These are phyloP conservation scores for Zophobas morio DNA, from an alignment of 1,140 invertebrate species.

Conservation along the genomic window DNA sequence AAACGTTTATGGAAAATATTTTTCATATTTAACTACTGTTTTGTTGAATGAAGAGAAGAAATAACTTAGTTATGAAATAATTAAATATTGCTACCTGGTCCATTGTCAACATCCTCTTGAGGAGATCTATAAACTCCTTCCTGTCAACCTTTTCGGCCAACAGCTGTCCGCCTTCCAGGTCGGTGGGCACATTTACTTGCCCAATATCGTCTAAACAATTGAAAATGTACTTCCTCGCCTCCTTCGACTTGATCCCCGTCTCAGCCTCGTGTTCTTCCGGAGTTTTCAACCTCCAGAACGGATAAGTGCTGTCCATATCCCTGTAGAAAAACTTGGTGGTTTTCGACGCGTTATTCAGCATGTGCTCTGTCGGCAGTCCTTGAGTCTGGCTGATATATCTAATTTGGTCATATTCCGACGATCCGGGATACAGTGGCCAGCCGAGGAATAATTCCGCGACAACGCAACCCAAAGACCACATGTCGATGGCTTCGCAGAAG, in stretches of 20 bases:
- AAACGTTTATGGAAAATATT: conserved; percentile 3
- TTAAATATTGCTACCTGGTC: conserved; percentile 87
- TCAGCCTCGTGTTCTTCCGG: conserved; percentile 98
- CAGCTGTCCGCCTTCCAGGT: conserved; percentile 95
- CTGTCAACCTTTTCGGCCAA: conserved; percentile 96
- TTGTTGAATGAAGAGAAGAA: conserved; percentile 4
- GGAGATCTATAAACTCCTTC: conserved; percentile 95
- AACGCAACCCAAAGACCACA: conserved; percentile 99
- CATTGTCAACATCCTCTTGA: conserved; percentile 98
- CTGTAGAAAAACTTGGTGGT: conserved; percentile 99
- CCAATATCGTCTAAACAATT: conserved; percentile 99
- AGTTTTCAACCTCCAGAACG: conserved; percentile 98
- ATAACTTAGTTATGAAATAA: conserved; percentile 35
- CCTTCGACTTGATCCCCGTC: conserved; percentile 98
- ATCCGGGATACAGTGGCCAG: conserved; percentile 99
- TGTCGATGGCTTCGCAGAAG: conserved; percentile 99
- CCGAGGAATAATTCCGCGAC: conserved; percentile 99
- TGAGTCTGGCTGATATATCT: conserved; percentile 91
- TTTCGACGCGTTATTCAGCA: conserved; percentile 99
- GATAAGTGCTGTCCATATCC: conserved; percentile 96
- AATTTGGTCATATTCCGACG: conserved; percentile 99
- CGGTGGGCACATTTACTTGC: conserved; percentile 96
- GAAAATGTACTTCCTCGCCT: conserved; percentile 99
- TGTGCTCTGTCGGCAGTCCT: conserved; percentile 96
- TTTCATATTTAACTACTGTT: conserved; percentile 3